These are phyloP conservation scores for Callyntrura guangdongensis DNA, from an alignment of 2,888 invertebrate species.

Conservation along the genomic window DNA sequence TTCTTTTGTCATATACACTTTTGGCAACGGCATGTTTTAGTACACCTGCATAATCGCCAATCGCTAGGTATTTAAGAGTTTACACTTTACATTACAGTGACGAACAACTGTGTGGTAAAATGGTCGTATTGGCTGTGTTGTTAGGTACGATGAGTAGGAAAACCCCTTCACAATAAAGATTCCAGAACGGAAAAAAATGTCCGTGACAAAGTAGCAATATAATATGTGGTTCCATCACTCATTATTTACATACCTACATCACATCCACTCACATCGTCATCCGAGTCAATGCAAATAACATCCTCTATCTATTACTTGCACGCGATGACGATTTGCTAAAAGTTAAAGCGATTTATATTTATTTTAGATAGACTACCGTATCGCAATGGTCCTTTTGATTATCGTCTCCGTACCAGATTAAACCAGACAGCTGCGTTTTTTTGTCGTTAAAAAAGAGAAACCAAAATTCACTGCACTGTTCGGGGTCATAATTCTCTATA, in stretches of 20 bases:
- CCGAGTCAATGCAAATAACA: too few relatives aligned
- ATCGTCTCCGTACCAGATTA: background rate
- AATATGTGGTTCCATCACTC: background rate
- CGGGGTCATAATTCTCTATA: background rate
- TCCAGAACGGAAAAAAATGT: slow-evolving; percentile 36
- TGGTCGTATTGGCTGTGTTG: background rate
- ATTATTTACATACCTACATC: slow-evolving; percentile 1
- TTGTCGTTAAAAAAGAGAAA: too few relatives aligned
- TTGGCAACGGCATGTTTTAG: too few relatives aligned
- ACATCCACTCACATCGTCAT: too few relatives aligned
- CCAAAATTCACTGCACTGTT: too few relatives aligned
- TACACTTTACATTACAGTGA: background rate
- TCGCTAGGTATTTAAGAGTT: background rate
- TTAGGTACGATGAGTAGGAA: slow-evolving; percentile 21
- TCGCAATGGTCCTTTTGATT: too few relatives aligned
- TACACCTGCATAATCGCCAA: background rate
- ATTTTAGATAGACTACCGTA: too few relatives aligned
- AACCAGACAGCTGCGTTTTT: background rate
- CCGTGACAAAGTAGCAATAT: slow-evolving; percentile 22
- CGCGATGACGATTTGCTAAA: too few relatives aligned
- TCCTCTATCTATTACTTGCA: too few relatives aligned
- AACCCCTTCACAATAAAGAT: slow-evolving; percentile 4
- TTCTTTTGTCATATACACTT: too few relatives aligned
- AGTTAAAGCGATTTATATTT: too few relatives aligned
- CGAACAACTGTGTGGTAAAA: background rate